Base-by-base conservation (phyloP, 1,140 invertebrate species). In the Brachionus manjavacas region DNA sequence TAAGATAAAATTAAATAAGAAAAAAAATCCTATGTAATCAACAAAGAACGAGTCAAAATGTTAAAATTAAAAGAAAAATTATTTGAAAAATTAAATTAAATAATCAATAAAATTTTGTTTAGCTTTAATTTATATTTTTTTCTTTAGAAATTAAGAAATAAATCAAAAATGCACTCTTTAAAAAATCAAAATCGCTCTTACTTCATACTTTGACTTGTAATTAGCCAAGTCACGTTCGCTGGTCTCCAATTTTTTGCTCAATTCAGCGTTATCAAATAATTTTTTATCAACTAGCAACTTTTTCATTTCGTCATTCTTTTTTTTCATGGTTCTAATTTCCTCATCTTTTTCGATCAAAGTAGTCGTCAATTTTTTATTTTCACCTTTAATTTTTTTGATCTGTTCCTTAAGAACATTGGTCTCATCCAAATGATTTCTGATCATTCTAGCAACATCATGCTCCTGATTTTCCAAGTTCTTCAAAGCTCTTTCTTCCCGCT, bases 251-350 rank as follows among this genome's bases (percentile, higher is more conserved):
- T 28, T 81, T 46, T 81, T 81, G 9, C n/a, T 64, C 31, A 81
- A 68, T 35, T 81, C 79, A 81, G 41, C 79, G n/a, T 35, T 81
- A 9, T 81, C 79, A n/a, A 81, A 68, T 8, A 81, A 68, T 25
- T 81, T 81, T 39, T 81, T 81, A 68, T 81, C 79, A 43, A 16
- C 64, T 20, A 81, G 14, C 20, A 81, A 31, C 16, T 68, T 60
- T 68, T 81, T 81, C 52, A 81, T 39, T 4, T 81, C 79, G 4
- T 81, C 79, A 46, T 66, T 81, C 28, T 35, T 81, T 28, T 81
- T 81, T 68, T 64, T 81, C 35, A 60, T 60, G 11, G 23, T 2
- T 9, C 79, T 8, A 23, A 81, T 64, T 68, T 81, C 79, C 39
- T 81, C 79, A 12, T 81, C 79, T 43, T 64, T 60, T 14, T 81